Evolutionary conservation across 2,113 vertebrate genomes (phyloP), one percentile per base, ranked within the genome.

Genomic region (Calidris pugnax): DNA sequence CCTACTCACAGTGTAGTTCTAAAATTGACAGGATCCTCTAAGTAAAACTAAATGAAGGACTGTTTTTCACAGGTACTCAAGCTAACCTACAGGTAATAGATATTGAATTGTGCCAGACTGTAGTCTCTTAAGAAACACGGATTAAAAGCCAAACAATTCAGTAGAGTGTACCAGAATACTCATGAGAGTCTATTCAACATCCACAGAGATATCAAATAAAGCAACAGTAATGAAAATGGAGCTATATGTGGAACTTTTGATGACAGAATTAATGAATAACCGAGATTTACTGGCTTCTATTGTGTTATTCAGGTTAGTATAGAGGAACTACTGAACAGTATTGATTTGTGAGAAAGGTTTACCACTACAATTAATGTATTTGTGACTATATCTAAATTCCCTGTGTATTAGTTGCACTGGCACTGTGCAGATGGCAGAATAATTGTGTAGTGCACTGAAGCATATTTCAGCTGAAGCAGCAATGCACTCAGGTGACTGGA

Each of bases 151-250:
- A 93, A 90, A 47, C 56, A 84, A 69, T 80, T 75, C 76, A 74
- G 68, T 35, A 1, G 20, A 85, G 32, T 59, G 55, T n/a, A 74
- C 24, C 62, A 80, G 56, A 86, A 91, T 85, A 80, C 50, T 84
- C 17, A 0, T 47, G 66, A 85, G 76, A 77, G 14, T 51, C 15
- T 59, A 4, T 90, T 85, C 79, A 62, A 10, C 68, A 71, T n/a
- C 82, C 69, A 84, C 57, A 68, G 85, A 83, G 71, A 74, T 77
- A 87, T 51, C 66, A 93, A 95, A 68, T 74, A 84, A 71, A 94
- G 32, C 39, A 84, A 47, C 41, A 59, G 16, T 43, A 92, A 91
- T 94, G 66, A 91, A 91, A 96, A 75, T 71, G 26, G 68, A 80
- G 35, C 35, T 71, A 27, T 16, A 56, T 16, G 27, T 4, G 8